Conservation (phyloP, 2,113 vertebrate genomes). For the Coptodon bakossiorum region DNA sequence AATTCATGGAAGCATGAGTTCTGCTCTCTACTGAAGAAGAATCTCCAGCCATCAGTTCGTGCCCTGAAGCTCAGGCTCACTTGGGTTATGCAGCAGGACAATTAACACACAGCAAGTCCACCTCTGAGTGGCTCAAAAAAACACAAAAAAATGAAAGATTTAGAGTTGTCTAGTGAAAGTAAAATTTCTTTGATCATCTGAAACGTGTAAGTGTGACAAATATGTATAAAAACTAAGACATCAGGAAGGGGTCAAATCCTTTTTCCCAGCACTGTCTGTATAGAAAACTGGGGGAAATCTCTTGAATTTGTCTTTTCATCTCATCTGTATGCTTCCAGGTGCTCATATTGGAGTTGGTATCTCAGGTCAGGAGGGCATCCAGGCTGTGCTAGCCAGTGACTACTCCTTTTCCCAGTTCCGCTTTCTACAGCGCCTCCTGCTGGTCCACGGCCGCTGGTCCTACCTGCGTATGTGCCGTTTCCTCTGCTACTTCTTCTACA, state of each 20-base stretch:
- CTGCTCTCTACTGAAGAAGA: not conserved
- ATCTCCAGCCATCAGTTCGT: not conserved
- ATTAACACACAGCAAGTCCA: not conserved
- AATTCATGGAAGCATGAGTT: not conserved
- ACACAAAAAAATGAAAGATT: not conserved
- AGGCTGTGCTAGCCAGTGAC: conserved; percentile 88
- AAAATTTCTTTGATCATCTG: not conserved
- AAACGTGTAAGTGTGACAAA: not conserved
- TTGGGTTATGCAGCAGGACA: not conserved
- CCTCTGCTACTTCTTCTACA: conserved; percentile 98
- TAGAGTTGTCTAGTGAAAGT: not conserved
- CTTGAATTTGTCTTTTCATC: not conserved
- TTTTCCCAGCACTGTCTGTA: not conserved
- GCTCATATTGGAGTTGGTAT: conserved; percentile 94
- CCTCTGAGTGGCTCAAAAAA: not conserved
- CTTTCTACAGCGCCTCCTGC: conserved; percentile 89
- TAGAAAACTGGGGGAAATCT: not conserved
- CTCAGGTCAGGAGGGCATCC: conserved; percentile 94
- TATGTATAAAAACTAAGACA: not conserved
- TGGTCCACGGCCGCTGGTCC: conserved; percentile 95
- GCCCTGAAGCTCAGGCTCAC: not conserved
- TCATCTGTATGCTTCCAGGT: conserved; percentile 52
- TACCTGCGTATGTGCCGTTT: conserved; percentile 97
- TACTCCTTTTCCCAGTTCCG: conserved; percentile 96
- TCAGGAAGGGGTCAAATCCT: accelerated